phyloP scores from a whole-genome alignment of 2,888 invertebrate genomes.

The Hyposoter dolosus region DNA sequence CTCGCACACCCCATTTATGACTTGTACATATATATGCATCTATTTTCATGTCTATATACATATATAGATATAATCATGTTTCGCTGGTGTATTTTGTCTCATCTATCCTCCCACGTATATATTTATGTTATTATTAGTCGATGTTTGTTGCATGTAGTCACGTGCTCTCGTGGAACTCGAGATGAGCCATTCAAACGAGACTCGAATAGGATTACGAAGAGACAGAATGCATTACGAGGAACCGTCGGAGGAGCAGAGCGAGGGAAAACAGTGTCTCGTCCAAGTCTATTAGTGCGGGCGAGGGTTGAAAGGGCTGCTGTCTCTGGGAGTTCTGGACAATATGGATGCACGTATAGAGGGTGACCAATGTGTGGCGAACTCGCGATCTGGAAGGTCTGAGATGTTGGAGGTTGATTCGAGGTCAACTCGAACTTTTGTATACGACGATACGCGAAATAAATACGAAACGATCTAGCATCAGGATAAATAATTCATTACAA shows the following conservation, averaged over 20 bases:
- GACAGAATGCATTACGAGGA: background rate
- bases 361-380: background rate
- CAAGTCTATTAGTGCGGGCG: constrained; percentile 54
- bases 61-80: background rate
- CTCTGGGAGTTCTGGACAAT: constrained; percentile 22
- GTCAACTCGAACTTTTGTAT: background rate
- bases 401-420: background rate
- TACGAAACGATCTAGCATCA: background rate
- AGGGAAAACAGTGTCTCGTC: constrained; percentile 14
- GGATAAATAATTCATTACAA: no score
- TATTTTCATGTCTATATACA: background rate
- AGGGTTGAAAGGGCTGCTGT: constrained; percentile 35
- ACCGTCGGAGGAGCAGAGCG: background rate
- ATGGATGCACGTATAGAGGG: background rate
- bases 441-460: background rate
- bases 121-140: constrained; percentile 64
- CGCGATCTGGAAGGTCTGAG: background rate
- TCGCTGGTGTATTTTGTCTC: background rate
- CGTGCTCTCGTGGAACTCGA: constrained; percentile 59
- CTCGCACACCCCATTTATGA: constrained; percentile 11
- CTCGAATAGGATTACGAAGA: constrained; percentile 37
- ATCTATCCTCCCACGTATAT: constrained; percentile 38
- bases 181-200: constrained; percentile 44
- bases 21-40: background rate
- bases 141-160: constrained; percentile 63